A percentile compares a stretch with the other conserved stretches of the same genome.
Conservation (phyloP, 2,888 invertebrate genomes). For the Leptopterna dolabrata region DNA sequence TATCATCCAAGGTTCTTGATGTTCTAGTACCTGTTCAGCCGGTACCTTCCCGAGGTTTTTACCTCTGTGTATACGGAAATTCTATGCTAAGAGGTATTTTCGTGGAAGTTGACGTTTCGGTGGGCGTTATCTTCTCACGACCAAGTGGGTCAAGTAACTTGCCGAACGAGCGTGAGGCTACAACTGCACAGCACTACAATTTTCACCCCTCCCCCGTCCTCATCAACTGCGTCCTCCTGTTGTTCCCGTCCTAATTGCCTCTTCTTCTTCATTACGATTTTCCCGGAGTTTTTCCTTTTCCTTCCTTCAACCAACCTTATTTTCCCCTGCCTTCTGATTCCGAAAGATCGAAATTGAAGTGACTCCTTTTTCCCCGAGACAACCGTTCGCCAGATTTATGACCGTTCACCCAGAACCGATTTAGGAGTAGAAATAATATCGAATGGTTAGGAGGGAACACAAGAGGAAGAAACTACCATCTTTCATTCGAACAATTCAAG, state of each 20-base stretch:
- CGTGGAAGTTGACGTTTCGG: background rate
- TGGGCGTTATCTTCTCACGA: slow-evolving; percentile 15
- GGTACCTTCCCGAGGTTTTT: background rate
- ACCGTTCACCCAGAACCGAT: background rate
- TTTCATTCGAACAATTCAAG: no score
- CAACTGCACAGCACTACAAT: slow-evolving; percentile 17
- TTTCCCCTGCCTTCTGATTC: background rate
- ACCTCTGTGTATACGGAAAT: background rate
- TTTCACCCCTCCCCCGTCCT: background rate
- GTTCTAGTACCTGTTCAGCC: no score
- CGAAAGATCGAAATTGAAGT: background rate
- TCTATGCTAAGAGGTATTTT: background rate
- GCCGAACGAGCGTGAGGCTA: slow-evolving; percentile 19
- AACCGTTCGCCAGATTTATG: background rate
- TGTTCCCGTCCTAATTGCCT: slow-evolving; percentile 22
- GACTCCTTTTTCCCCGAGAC: background rate
- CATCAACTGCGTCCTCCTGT: no score
- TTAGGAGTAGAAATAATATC: background rate
- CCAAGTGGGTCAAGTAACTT: slow-evolving; percentile 27
- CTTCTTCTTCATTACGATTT: no score
- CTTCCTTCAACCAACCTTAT: background rate
- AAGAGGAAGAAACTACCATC: no score
- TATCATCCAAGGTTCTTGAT: no score
- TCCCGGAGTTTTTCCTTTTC: background rate
- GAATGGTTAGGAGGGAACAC: no score